Percentiles rank a stretch among this genome's conserved stretches.
phyloP scores from a whole-genome alignment of 2,797 vertebrate species.

The Helarctos malayanus region DNA sequence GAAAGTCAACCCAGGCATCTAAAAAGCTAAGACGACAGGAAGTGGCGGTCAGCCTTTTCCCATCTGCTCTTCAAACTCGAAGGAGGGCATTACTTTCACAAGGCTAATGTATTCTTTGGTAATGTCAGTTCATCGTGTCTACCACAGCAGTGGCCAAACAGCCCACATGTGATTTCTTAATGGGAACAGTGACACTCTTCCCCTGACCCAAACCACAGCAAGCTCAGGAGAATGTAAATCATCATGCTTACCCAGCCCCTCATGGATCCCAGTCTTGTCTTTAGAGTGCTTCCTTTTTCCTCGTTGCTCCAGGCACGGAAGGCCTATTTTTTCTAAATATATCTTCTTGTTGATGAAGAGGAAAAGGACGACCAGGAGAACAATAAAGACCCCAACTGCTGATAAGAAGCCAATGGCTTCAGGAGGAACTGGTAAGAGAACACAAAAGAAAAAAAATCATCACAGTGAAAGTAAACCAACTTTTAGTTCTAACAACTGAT shows the following conservation, averaged over 20 bases:
- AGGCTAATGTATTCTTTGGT: conserved; percentile 18
- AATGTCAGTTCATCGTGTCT: neutral
- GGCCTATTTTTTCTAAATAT: conserved; percentile 91
- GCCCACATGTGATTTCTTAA: conserved; percentile 48
- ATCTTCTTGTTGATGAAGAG: conserved; percentile 95
- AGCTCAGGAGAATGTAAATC: neutral
- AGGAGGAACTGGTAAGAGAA: conserved; percentile 91
- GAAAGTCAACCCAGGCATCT: conserved; percentile 18
- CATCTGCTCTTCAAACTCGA: neutral
- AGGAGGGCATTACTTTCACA: conserved; percentile 48
- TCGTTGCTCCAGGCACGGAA: conserved; percentile 90
- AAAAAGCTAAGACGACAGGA: neutral
- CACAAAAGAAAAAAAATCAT: conserved; percentile 84
- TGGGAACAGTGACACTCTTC: neutral
- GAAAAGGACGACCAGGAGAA: conserved; percentile 92
- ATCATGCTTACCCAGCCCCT: conserved; percentile 91
- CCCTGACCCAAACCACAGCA: neutral
- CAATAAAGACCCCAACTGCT: conserved; percentile 91
- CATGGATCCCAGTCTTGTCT: conserved; percentile 86
- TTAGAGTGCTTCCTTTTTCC: conserved; percentile 86
- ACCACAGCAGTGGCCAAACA: neutral
- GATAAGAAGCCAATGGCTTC: conserved; percentile 93
- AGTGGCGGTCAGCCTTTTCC: neutral
- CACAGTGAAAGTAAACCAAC: neutral
- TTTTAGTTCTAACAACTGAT: conserved; percentile 12